These are phyloP conservation scores for Tenthredo livida DNA, from an alignment of 2,888 invertebrate genomes.

Conservation along the genomic window DNA sequence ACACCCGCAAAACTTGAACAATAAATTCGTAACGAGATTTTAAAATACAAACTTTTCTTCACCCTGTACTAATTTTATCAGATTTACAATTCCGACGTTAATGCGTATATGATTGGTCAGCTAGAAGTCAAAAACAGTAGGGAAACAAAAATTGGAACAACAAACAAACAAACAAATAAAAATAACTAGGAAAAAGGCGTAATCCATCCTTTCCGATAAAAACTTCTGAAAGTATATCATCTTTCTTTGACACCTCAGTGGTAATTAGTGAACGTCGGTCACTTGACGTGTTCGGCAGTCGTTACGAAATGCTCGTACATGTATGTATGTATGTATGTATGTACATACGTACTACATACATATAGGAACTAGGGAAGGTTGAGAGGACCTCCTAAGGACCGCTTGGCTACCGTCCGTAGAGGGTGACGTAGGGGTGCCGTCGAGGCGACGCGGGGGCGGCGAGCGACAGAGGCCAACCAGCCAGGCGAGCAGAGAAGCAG, in stretches of 20 bases:
- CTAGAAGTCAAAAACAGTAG: background rate
- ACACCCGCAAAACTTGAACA: conserved; percentile 44
- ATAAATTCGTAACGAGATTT: conserved; percentile 51
- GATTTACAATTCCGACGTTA: background rate
- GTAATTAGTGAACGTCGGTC: conserved; percentile 41
- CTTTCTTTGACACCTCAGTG: conserved; percentile 6
- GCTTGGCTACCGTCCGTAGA: conserved; percentile 37
- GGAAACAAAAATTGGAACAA: background rate
- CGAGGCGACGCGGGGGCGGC: conserved; percentile 20
- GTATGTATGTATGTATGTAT: background rate
- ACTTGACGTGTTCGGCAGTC: conserved; percentile 30
- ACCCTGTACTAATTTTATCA: background rate
- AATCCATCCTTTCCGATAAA: conserved; percentile 12
- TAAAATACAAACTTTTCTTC: conserved; percentile 38
- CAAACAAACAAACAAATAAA: background rate
- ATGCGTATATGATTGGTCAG: conserved; percentile 22
- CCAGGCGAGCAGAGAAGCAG: conserved; percentile 28
- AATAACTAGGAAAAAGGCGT: background rate
- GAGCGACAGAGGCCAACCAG: conserved; percentile 47
- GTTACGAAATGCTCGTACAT: conserved; percentile 17
- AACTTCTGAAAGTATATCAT: conserved; percentile 7
- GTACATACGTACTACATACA: background rate
- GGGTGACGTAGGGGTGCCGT: conserved; percentile 25
- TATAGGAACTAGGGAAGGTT: conserved; percentile 4
- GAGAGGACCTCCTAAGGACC: conserved; percentile 29